A percentile compares a stretch with the other conserved stretches of the same genome.
Conservation (phyloP, 2,113 vertebrate genomes). For the Pithys albifrons region DNA sequence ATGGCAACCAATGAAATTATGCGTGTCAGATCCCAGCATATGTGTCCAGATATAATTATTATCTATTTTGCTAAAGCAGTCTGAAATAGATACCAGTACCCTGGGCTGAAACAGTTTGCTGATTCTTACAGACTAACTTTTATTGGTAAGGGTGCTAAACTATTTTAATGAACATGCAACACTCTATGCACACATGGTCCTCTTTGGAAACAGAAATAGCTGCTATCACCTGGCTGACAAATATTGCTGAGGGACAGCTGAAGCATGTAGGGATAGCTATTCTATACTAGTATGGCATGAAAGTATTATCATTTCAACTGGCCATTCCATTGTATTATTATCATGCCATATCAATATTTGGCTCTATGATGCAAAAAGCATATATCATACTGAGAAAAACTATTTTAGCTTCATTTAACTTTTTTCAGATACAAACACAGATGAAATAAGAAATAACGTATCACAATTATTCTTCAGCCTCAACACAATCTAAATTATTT, state of each 20-base stretch:
- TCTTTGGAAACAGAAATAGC: slow-evolving; percentile 68
- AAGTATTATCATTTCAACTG: slow-evolving; percentile 59
- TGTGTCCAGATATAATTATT: neutral
- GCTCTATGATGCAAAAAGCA: slow-evolving; percentile 41
- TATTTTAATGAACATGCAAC: slow-evolving; percentile 51
- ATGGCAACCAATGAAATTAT: neutral
- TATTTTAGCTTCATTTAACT: neutral
- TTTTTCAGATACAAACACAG: neutral
- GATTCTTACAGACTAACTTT: neutral
- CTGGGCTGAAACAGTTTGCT: neutral
- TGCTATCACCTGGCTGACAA: slow-evolving; percentile 61
- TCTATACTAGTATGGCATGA: slow-evolving; percentile 56
- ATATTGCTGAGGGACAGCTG: slow-evolving; percentile 66
- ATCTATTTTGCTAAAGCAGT: neutral
- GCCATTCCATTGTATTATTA: slow-evolving; percentile 67
- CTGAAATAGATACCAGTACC: neutral
- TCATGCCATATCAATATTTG: slow-evolving; percentile 31
- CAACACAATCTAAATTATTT: neutral
- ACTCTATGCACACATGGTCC: slow-evolving; percentile 5
- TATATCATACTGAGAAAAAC: slow-evolving; percentile 1
- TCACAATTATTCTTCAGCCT: neutral
- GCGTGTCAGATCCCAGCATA: neutral
- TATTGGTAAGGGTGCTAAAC: neutral
- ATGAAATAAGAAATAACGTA: neutral
- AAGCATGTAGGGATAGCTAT: slow-evolving; percentile 47